Evolutionary conservation across 2,113 vertebrate genomes (phyloP), one percentile per base, ranked within the genome.

Genomic region (Coturnix japonica): DNA sequence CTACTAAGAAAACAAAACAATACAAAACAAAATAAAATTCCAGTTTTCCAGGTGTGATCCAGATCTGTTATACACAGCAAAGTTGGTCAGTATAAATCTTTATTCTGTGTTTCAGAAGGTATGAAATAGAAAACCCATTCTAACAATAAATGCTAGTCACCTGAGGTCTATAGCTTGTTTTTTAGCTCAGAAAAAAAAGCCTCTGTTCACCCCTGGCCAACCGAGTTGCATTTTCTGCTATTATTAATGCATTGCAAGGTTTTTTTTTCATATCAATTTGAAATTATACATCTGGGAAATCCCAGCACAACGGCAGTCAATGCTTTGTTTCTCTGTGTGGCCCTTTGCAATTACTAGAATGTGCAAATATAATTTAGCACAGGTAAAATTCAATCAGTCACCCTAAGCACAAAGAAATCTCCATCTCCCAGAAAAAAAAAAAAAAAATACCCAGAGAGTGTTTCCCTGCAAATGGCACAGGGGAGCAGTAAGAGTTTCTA

Each of bases 321-420:
- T 87, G 97, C 97, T 98, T 97, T 98, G 98, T 97, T 97, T 98
- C 98, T 97, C 97, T 89, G 96, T 95, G 97, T 97, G 98, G 98
- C 98, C 98, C 98, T 98, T 97, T 97, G 98, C 98, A 98, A 98
- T 98, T 98, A 98, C 98, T 85, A 97, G 97, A 98, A 98, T 97
- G 97, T 96, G 98, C 97, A 97, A 98, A 98, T 98, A 98, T 98
- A 98, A 98, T 98, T 98, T 98, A 98, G 97, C 94, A 71, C 97
- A 98, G 97, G 98, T 98, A 97, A 98, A 98, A 98, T 98, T 98
- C 98, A 98, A 98, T 98, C 98, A 98, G 97, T 98, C 97, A 98
- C 97, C 97, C 97, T 94, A 96, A 98, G 97, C 97, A 98, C 98
- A 98, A 97, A 97, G 97, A 98, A 98, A 97, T 97, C 97, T 97